Percentiles rank a stretch among this genome's conserved stretches.
These are phyloP conservation scores for Polydrusus pterygomalis DNA, from an alignment of 2,888 invertebrate genomes.

Conservation along the genomic window DNA sequence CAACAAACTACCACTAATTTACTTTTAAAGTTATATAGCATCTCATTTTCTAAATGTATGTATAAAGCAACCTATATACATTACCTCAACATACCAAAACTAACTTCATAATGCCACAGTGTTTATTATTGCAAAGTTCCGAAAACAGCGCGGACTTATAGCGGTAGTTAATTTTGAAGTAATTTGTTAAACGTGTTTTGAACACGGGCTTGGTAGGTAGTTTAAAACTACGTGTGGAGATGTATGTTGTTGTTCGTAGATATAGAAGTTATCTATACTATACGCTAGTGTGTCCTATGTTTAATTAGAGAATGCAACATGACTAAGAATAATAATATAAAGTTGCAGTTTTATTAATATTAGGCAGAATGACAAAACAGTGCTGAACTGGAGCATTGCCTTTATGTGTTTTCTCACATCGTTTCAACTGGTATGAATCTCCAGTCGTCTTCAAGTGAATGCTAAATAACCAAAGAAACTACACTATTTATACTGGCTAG, in stretches of 20 bases:
- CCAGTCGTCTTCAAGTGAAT: too few species aligned
- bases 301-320: not conserved
- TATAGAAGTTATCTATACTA: not conserved
- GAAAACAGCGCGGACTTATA: constrained; percentile 8
- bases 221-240: constrained; percentile 9
- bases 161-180: constrained; percentile 19
- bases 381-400: too few species aligned
- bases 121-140: constrained; percentile 11
- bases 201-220: not conserved
- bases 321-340: not conserved
- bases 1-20: too few species aligned
- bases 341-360: not conserved
- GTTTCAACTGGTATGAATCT: too few species aligned
- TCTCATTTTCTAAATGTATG: not conserved
- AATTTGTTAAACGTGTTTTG: constrained; percentile 23
- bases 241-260: constrained; percentile 4
- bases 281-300: not conserved
- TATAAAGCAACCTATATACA: not conserved
- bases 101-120: not conserved
- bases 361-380: not conserved
- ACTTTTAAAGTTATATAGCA: not conserved
- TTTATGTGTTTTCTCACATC: too few species aligned
- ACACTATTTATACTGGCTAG: too few species aligned
- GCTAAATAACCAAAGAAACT: too few species aligned
- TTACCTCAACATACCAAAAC: not conserved